Base-by-base conservation (phyloP, 1,140 invertebrate genomes). In the Thaumetopoea pityocampa region DNA sequence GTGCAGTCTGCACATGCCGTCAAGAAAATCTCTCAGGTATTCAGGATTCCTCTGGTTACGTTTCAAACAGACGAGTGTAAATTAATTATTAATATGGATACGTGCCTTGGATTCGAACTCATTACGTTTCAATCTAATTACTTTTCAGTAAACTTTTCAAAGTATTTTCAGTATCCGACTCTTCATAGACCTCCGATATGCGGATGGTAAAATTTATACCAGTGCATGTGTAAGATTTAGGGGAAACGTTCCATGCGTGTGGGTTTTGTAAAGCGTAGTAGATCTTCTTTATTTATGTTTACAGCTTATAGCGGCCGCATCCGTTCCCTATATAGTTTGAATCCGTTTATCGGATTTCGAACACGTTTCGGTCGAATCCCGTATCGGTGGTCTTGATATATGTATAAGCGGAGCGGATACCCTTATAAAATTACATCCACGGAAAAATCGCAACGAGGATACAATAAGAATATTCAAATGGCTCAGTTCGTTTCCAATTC, bases 221-320 rank as follows among this genome's bases (percentile, higher is more conserved):
- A 64, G 67, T 71, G 62, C 65, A 66, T 67, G 60, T 48, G 51
- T 53, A 62, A 59, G 66, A 77, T 78, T 78, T 78, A 78, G 55
- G 45, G 47, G 7, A 35, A 50, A 51, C 54, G 51, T 50, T 59
- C 60, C 61, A 64, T 77, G 73, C 70, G 72, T 80, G 67, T 66
- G 64, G 65, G 72, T 78, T 72, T 78, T 77, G 63, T 80, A 80
- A 77, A 80, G 77, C 64, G 64, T 62, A 68, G 71, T 82, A 76
- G 53, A 69, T 82, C 79, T 78, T 77, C 67, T 47, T 80, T 80
- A 83, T 83, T 83, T 83, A 83, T 80, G 71, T 79, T 78, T 78
- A 78, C 71, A 78, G 71, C 69, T 76, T 79, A 73, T 66, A 65
- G 57, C 56, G 56, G 49, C 64, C 67, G 54, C 65, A 66, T 52